Base-by-base conservation (phyloP, 2,113 vertebrate species). In the Suricata suricatta region DNA sequence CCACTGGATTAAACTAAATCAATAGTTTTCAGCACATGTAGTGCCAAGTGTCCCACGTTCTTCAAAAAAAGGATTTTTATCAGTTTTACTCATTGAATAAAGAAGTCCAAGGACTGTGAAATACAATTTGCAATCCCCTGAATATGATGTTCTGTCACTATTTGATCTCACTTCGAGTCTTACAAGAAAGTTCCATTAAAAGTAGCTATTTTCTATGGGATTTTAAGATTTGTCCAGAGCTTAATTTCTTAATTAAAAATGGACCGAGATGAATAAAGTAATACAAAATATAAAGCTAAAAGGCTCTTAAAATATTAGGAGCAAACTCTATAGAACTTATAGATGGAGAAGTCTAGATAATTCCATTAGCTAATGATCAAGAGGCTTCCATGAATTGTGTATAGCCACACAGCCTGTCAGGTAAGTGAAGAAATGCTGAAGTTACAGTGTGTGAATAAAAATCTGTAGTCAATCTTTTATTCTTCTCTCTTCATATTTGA, bases 381-480 rank as follows among this genome's bases (percentile, higher is more conserved):
- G 15, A 47, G 27, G 14, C 0, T 79, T 1, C 25, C 23, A 38
- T 83, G 69, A 33, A n/a, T 79, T 27, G 9, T 27, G 3, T 50
- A 0, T 3, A 68, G 9, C 25, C 54, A n/a, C 3, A 14, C 15
- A 3, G 3, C 1, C 2, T 35, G 3, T 13, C 19, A 7, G 54
- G n/a, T 15, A 60, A 81, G 27, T 4, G 57, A 31, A 76, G 57
- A 17, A 47, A 25, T 23, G 6, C 3, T 21, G 27, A 44, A 57
- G 4, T 52, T 64, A 92, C 0, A 72, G 83, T 7, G 15, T 14
- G 7, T 50, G 4, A 60, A 11, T 47, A 31, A 41, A 95, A 69
- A 50, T 11, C 47, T 64, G 11, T 21, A 54, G 2, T 41, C 41
- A 41, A 8, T 52, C 2, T 4, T 92, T 66, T 31, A n/a, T 63